phyloP scores from a whole-genome alignment of 2,888 invertebrate genomes.

The Rhogogaster chlorosoma region DNA sequence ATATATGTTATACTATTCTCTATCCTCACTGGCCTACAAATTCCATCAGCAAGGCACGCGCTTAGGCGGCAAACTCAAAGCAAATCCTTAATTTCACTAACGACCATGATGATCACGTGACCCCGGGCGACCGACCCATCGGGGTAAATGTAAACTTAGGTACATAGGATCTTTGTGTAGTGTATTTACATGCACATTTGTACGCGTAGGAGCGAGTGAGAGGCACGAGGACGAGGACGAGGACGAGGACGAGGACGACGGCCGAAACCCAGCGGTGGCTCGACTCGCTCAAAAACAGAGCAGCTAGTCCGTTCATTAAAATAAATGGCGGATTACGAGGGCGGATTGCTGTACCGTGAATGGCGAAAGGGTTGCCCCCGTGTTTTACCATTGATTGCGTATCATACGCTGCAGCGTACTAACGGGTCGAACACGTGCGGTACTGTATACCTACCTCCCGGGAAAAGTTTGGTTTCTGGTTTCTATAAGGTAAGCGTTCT shows the following conservation, averaged over 20 bases:
- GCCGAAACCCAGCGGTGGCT: neutral
- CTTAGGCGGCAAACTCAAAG: slow-evolving; percentile 31
- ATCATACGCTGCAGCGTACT: slow-evolving; percentile 56
- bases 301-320: slow-evolving; percentile 64
- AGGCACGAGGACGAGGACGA: neutral
- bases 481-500: slow-evolving; percentile 18
- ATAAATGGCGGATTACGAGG: slow-evolving; percentile 61
- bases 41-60: neutral
- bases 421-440: slow-evolving; percentile 58
- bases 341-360: slow-evolving; percentile 35
- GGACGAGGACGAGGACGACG: neutral
- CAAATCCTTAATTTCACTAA: slow-evolving; percentile 43
- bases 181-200: neutral
- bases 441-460: neutral
- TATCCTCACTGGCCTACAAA: neutral
- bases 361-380: slow-evolving; percentile 44
- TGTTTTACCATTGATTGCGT: slow-evolving; percentile 68
- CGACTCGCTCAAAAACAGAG: slow-evolving; percentile 35
- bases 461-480: neutral
- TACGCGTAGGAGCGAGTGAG: neutral
- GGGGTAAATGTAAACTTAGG: slow-evolving; percentile 2
- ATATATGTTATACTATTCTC: neutral
- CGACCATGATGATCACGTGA: slow-evolving; percentile 45
- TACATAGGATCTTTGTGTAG: neutral
- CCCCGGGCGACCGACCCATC: slow-evolving; percentile 7